Evolutionary conservation across 2,888 invertebrate species (phyloP), one percentile per base, ranked within the genome.

Genomic region (Brassicogethes aeneus): DNA sequence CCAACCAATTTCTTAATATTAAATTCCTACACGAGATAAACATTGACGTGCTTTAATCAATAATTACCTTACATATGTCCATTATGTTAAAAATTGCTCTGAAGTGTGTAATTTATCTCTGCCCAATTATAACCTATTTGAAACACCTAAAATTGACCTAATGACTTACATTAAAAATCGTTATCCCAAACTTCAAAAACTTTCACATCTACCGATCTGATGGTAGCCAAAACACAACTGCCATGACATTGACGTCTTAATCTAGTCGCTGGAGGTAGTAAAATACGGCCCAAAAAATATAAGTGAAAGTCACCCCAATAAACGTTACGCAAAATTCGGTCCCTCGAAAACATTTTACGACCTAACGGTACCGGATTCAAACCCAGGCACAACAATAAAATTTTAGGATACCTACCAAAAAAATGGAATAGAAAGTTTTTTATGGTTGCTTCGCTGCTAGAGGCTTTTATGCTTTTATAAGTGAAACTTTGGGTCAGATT

Each of bases 371-470:
- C 37, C 23, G 16, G 13, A 36, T 37, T n/a, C n/a, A n/a, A 23
- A 10, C 23, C 23, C 41, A 37, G 42, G 38, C 43, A 17, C 32
- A 34, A 52, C 48, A 47, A 50, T 47, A 45, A 34, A 40, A 34
- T 42, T 43, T 41, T 36, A 31, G 35, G 43, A 44, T 45, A 34
- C 40, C 36, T 23, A 23, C 23, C 17, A 32, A 41, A 48, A 54
- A 50, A 52, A 51, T 45, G 34, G 44, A 47, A 46, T 52, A 52
- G 53, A 54, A 52, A 54, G 52, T 52, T 52, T 49, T 46, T 23
- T 7, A 7, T 23, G 23, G 5, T 5, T 23, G 23, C 5, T 10
- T 7, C 5, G 10, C 23, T 7, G 23, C 10, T 23, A 10, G 23
- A 23, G 5, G 23, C n/a, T n/a, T n/a, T n/a, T n/a, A n/a, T n/a